A percentile compares a stretch with the other conserved stretches of the same genome.
Evolutionary conservation across 2,113 vertebrate genomes (phyloP).

Genomic region (Spea multiplicata): DNA sequence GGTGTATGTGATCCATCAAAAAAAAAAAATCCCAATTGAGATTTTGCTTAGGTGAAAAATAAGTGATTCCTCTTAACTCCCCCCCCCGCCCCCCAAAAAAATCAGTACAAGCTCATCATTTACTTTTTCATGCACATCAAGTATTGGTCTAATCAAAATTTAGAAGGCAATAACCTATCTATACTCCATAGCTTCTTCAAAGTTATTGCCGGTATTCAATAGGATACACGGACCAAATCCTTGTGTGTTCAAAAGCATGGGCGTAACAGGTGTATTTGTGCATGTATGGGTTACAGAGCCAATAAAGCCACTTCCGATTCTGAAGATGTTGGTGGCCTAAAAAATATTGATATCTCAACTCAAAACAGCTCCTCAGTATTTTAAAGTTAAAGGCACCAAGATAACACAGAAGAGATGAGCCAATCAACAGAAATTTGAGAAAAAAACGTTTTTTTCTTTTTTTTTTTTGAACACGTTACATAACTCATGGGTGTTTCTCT

Average conservation of each 20-base stretch:
- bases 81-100: not conserved
- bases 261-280: not conserved
- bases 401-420: not conserved
- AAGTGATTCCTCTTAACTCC: not conserved
- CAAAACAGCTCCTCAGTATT: not conserved
- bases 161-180: not conserved
- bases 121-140: not conserved
- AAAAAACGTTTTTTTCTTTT: too few relatives aligned
- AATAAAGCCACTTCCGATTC: not conserved
- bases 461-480: too few relatives aligned
- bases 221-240: not conserved
- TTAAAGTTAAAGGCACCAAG: slow-evolving; percentile 17
- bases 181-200: too few relatives aligned
- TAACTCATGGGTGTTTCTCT: too few relatives aligned
- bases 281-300: not conserved
- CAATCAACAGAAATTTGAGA: not conserved
- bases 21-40: not conserved
- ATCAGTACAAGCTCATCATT: not conserved
- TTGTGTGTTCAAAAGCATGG: not conserved
- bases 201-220: not conserved
- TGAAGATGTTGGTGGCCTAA: not conserved
- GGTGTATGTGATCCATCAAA: not conserved
- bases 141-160: not conserved
- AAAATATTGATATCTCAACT: not conserved
- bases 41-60: not conserved